phyloP scores from a whole-genome alignment of 2,797 vertebrate genomes.

The Halcyon chelicuti region DNA sequence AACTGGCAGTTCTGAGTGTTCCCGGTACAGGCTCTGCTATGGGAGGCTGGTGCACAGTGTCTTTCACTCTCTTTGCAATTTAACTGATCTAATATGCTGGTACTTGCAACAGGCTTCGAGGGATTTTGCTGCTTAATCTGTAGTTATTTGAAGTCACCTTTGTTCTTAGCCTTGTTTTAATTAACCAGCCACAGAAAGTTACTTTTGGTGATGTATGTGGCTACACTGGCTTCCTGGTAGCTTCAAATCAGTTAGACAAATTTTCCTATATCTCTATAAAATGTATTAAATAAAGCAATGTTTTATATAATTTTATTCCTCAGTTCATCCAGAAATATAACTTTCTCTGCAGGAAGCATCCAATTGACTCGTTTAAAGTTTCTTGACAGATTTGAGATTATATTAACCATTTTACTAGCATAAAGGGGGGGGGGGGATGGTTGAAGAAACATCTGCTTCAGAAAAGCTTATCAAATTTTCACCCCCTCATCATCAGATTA shows the following conservation, averaged over 20 bases:
- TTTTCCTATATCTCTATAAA: background rate
- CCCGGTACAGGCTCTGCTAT: background rate
- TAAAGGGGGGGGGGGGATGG: background rate
- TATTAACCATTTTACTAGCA: background rate
- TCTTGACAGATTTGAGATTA: background rate
- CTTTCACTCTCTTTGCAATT: background rate
- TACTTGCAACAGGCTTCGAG: background rate
- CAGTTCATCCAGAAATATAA: background rate
- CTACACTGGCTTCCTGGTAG: background rate
- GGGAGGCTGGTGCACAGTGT: background rate
- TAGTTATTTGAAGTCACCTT: background rate
- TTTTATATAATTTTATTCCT: background rate
- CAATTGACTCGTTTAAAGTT: background rate
- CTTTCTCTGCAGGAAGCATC: background rate
- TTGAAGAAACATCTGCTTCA: constrained; percentile 4
- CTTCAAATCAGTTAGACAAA: background rate
- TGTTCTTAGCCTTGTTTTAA: background rate
- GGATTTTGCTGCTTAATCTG: background rate
- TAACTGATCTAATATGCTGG: background rate
- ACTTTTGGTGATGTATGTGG: background rate
- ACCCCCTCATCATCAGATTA: background rate
- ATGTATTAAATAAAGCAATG: background rate
- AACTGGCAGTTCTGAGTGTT: background rate
- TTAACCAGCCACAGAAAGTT: background rate
- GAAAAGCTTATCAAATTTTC: background rate